Evolutionary conservation across 2,797 vertebrate genomes (phyloP), one percentile per base, ranked within the genome.

Genomic region (Hydrophis major): DNA sequence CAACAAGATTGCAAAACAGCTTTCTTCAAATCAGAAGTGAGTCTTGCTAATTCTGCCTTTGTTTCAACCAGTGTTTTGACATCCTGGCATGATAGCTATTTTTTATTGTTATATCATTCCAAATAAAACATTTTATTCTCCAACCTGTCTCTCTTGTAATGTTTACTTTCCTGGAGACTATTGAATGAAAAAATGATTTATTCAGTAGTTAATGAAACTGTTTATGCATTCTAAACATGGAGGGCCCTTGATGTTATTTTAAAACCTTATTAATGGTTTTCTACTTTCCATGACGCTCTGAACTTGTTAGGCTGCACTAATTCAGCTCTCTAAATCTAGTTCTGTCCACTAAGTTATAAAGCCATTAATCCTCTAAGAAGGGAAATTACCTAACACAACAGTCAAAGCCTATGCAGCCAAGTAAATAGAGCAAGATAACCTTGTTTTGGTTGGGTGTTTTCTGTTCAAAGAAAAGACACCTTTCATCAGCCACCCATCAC

Each of bases 211-310:
- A 28, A 87, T 69, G 5, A 93, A 90, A 89, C 25, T 20, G 18
- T 89, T 89, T 92, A 50, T 69, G 50, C 37, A 88, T 22, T 53
- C 11, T 88, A 90, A 93, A 93, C 50, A 87, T 61, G 89, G 89
- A 87, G 22, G 60, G 56, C 60, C 22, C 7, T 22, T 47, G 78
- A 61, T 6, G n/a, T 91, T 93, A 91, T 91, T 93, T 86, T 93
- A 86, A 91, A 88, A 89, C 50, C 57, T 53, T 91, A 53, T 32
- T 89, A 69, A 69, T 22, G 12, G 89, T 87, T 90, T 92, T 93
- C 61, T 93, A 47, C 87, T 86, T 93, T 93, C 93, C 93, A 93
- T 93, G 90, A 93, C 18, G 87, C 63, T 63, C 57, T 91, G 32
- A 89, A 47, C 93, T 89, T 83, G 47, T 91, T 93, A 91, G 53